Base-by-base conservation (phyloP, 37 sponge, comb jelly and placozoan species). In the Aplysina aerophoba region DNA sequence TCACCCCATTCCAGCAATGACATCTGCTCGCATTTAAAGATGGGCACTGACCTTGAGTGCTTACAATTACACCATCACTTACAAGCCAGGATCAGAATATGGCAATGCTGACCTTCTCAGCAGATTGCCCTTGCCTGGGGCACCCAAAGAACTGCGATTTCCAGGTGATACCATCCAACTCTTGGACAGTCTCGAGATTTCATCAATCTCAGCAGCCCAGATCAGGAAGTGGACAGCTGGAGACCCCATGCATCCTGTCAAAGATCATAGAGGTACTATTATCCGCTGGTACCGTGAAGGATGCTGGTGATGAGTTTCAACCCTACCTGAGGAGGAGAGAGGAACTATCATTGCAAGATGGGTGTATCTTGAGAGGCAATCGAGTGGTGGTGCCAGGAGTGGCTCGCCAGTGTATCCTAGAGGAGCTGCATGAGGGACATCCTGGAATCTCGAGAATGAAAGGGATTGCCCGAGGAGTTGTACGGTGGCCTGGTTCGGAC, bases 401-500 rank as follows among this genome's bases (percentile, higher is more conserved):
- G 11, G 80, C 41, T 15, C 33, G 54, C 13, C 50, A 63, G 65
- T 30, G 27, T 6, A 63, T 63, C 4, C 65, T 63, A 12, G 28
- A 63, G 2, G 65, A 30, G 58, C 81, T 80, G 4, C 53, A 80
- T 54, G 30, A 5, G 2, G 81, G 81, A 30, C 81, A 80, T 80
- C 81, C 58, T 3, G 81, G 81, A 6, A 54, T 11, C 4, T 17
- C 6, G 2, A 13, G 58, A 14, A 80, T 55, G 81, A 80, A 80
- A 57, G 3, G 15, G 1, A 44, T 80, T 30, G 58, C 58, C 15
- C 31, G 81, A 8, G 81, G 81, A 55, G 21, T 30, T 5, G 81
- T 31, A 6, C 55, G 81, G 81, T 80, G 81, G 81, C 81, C 81
- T 55, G 58, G 58, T 12, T 14, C 55, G 12, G 58, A 80, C 8